Evolutionary conservation across 1,140 invertebrate genomes (phyloP).

Genomic region (Bursaphelenchus mucronatus): DNA sequence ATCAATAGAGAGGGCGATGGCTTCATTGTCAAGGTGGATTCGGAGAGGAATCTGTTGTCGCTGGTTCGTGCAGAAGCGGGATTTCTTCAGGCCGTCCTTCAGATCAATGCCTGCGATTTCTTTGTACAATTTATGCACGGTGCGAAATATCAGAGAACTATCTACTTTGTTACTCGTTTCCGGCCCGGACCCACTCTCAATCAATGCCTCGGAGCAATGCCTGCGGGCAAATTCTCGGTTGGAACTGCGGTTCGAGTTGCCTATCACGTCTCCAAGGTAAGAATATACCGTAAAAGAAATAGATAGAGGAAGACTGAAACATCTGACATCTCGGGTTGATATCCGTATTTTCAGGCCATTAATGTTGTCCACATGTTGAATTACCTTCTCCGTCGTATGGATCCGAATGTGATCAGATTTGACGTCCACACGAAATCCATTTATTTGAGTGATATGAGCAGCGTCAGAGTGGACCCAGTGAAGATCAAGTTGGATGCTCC

Average conservation of each 20-base stretch:
- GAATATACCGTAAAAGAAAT: too few relatives aligned
- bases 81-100: slow-evolving; percentile 31
- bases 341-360: slow-evolving; percentile 21
- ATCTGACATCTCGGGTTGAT: neutral
- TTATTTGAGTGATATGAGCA: slow-evolving; percentile 33
- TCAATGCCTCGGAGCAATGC: slow-evolving; percentile 25
- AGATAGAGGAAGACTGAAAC: neutral
- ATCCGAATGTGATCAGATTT: slow-evolving; percentile 37
- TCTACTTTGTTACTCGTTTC: slow-evolving; percentile 33
- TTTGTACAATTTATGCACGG: slow-evolving; percentile 34
- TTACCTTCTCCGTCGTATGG: slow-evolving; percentile 33
- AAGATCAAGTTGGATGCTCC: slow-evolving; percentile 29
- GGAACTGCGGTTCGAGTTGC: slow-evolving; percentile 29
- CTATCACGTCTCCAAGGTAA: slow-evolving; percentile 26
- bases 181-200: slow-evolving; percentile 27
- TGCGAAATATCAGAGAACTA: slow-evolving; percentile 28
- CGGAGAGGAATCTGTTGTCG: slow-evolving; percentile 30
- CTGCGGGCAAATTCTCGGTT: slow-evolving; percentile 23
- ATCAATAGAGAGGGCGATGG: slow-evolving; percentile 36
- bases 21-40: slow-evolving; percentile 30
- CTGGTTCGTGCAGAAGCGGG: slow-evolving; percentile 37
- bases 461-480: slow-evolving; percentile 24
- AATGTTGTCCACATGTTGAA: slow-evolving; percentile 17
- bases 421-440: slow-evolving; percentile 22
- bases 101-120: slow-evolving; percentile 31